Percentiles rank a stretch among this genome's conserved stretches.
phyloP scores from a whole-genome alignment of 1,140 invertebrate species.

The Anadara kagoshimensis region DNA sequence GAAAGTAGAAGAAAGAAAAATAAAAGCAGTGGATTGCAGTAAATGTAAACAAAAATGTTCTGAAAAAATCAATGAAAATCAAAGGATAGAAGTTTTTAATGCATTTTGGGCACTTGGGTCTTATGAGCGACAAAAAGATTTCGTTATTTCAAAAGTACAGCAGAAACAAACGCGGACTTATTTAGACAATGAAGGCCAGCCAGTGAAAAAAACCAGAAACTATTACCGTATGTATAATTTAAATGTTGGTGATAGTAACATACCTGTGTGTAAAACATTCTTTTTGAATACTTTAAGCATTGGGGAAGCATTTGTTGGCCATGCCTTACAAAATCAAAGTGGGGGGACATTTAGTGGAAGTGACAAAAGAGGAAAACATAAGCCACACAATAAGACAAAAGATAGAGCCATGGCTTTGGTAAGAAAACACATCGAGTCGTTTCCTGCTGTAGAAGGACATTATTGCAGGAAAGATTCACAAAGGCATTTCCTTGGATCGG shows the following conservation, averaged over 20 bases:
- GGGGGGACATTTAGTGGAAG: neutral
- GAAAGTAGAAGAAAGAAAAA: no score
- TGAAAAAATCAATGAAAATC: no score
- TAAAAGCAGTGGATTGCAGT: no score
- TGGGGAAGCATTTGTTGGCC: neutral
- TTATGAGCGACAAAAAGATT: constrained; percentile 4
- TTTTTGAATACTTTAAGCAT: no score
- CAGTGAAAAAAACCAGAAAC: neutral
- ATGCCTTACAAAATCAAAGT: neutral
- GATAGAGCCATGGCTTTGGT: constrained; percentile 13
- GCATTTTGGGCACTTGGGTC: no score
- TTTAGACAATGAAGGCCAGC: neutral
- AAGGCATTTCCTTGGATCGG: constrained; percentile 32
- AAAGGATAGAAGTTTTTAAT: no score
- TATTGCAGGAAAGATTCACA: constrained; percentile 41
- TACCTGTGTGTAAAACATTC: no score
- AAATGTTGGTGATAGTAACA: neutral
- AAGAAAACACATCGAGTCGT: constrained; percentile 42
- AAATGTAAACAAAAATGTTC: no score
- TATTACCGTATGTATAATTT: neutral
- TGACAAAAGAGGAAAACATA: constrained; percentile 21
- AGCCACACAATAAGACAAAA: constrained; percentile 34
- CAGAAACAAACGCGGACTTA: constrained; percentile 11
- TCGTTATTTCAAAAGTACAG: neutral
- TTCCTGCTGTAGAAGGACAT: constrained; percentile 44